Base-by-base conservation (phyloP, 2,888 invertebrate species). In the Trichogramma evanescens region DNA sequence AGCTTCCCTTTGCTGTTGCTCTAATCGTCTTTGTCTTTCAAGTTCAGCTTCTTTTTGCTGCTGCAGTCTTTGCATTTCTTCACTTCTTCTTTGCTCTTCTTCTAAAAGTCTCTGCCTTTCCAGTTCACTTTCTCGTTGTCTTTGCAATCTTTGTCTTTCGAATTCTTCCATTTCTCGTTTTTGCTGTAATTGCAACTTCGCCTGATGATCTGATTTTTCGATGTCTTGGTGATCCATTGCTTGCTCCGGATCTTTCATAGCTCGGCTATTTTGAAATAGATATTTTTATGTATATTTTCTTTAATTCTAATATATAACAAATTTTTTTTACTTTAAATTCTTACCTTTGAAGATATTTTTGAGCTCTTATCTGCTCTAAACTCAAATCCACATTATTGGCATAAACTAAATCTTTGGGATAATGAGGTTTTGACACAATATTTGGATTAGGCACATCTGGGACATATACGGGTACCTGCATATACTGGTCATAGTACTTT, bases 321-420 rank as follows among this genome's bases (percentile, higher is more conserved):
- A 26, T 26, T 26, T 26, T 1, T 26, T 26, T 26, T 26, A 26
- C 2, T 26, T 26, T 26, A 26, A 44, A 26, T 42, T 50, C 2
- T 40, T 66, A 74, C 74, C 69, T 71, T 62, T 70, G 64, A 74
- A 76, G 77, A 74, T 85, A 86, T 72, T 81, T 81, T 68, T 81
- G 80, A 62, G 87, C 85, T 70, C 86, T 81, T 66, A 91, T 81
- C 80, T 91, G 90, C 80, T 91, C 91, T 79, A 90, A 84, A 73
- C 88, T 88, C 77, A 83, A 86, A 80, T 91, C 91, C 66, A 81
- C 82, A 65, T 84, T 83, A 68, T 83, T 83, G 61, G 75, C 74
- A 71, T 86, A 87, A 10, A 86, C 74, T 72, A 77, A 69, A 56
- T 77, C 72, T 73, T 77, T 75, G 70, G 76, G 76, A 69, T 77